Evolutionary conservation across 2,888 invertebrate species (phyloP), one percentile per base, ranked within the genome.

Genomic region (Ctena decussata): DNA sequence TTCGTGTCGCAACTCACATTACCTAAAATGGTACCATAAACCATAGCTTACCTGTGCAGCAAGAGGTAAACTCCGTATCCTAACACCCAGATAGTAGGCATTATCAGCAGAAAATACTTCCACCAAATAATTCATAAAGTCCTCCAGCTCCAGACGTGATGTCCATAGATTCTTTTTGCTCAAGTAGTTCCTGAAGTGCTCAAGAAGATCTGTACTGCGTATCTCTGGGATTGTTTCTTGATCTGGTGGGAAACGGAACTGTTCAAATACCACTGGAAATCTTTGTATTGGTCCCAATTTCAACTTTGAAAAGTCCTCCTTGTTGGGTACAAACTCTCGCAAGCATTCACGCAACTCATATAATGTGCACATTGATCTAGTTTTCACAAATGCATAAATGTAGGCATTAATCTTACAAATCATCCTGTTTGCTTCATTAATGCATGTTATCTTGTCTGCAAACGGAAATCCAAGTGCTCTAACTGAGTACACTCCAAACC

Each of bases 251-350:
- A 94, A 93, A 72, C 93, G 93, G 89, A 95, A 95, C 85, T 91
- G 84, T 39, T 93, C 89, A 71, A 90, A 94, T 18, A 95, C 91
- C 1, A 93, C 74, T 0, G 95, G 95, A 75, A 94, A 91, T 37
- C 93, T 87, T 57, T 93, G 92, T n/a, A 95, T 78, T 0, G 95
- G 95, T 0, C 95, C 95, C 1, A 95, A 80, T 37, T 92, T 92
- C 70, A 95, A 78, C 5, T 85, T 75, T 6, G 91, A 91, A 87
- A 95, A 95, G 18, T 90, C 90, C 11, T 88, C 87, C 11, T 86
- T 86, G 30, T 88, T 87, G 30, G 89, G 83, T 21, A 88, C 90
- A 77, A 91, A 94, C 24, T 94, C 94, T 21, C 86, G 69, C 70
- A 94, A 77, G 53, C 91, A 86, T 71, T 93, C 91, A 15, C 84